Evolutionary conservation across 2,113 vertebrate species (phyloP), one percentile per base, ranked within the genome.

Genomic region (Cinclus mexicanus): DNA sequence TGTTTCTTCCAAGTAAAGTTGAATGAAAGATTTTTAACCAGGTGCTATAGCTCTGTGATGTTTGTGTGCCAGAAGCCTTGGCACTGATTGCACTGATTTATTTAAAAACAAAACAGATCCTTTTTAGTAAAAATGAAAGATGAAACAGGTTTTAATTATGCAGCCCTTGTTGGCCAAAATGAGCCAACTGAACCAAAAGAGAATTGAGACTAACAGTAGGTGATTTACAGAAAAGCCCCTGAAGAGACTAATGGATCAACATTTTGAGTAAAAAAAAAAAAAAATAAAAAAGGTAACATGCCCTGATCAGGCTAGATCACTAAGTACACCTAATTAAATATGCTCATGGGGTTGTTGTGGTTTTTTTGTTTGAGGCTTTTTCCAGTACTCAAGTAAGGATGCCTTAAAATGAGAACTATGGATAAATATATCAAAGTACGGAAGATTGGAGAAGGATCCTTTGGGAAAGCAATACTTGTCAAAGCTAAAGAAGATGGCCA

Each of bases 401-500:
- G 98, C 95, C 95, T 97, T 96, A 97, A 94, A 84, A 94, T 68
- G 33, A 90, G 76, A 98, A 96, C 90, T 95, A 99, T 99, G 99
- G 98, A 99, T 91, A 99, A 99, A 96, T 99, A 99, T 94, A 98
- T 98, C 88, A 99, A 98, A 97, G 84, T 99, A 64, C 98, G 98
- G 94, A 99, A 99, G 97, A 99, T 99, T 70, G 99, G 99, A 80
- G 99, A 99, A 98, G 99, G 99, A 81, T 99, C 99, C 14, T 99
- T 99, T 96, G 99, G 99, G 84, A 99, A 99, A 96, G 99, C 99
- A 50, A 97, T 99, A 96, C 98, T 99, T 49, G 99, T 99, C 61
- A 99, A 98, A 97, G 98, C 99, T 95, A 98, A 98, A 96, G 98
- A 98, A 95, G 98, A 99, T 97, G 98, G 97, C 60, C 98, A 94